Conservation (phyloP, 2,797 vertebrate species). For the Craterocephalus amniculus region DNA sequence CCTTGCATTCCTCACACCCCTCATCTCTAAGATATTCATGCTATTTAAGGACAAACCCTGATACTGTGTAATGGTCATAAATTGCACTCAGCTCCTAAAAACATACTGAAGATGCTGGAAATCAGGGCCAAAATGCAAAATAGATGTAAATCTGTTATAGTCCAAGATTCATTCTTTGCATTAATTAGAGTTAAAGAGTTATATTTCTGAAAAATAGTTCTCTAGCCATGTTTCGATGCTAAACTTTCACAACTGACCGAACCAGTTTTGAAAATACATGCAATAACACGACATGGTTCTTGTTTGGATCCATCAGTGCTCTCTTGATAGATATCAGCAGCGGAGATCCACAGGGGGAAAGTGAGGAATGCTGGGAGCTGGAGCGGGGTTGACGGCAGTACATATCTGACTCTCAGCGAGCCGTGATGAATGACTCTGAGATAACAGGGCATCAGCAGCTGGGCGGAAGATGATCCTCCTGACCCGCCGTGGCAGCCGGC, state of each 20-base stretch:
- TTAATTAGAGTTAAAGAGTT: no score
- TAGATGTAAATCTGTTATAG: no score
- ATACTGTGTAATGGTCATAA: no score
- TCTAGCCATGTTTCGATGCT: not conserved
- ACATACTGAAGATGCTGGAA: no score
- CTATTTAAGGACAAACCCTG: no score
- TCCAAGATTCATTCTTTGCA: no score
- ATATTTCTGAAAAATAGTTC: no score
- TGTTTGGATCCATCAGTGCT: slow-evolving; percentile 32
- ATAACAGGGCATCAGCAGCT: slow-evolving; percentile 77
- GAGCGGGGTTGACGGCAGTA: slow-evolving; percentile 14
- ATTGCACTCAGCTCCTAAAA: no score
- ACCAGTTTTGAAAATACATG: slow-evolving; percentile 27
- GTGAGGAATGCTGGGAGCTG: slow-evolving; percentile 65
- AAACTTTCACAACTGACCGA: slow-evolving; percentile 11
- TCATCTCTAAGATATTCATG: no score
- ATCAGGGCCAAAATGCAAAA: no score
- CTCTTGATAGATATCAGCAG: slow-evolving; percentile 53
- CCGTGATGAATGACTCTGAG: slow-evolving; percentile 71
- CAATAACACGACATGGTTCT: slow-evolving; percentile 23
- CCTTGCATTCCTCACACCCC: no score
- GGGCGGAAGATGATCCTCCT: slow-evolving; percentile 73
- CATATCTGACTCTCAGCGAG: slow-evolving; percentile 75
- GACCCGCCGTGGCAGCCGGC: slow-evolving; percentile 48
- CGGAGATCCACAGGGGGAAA: slow-evolving; percentile 48